Conservation (phyloP, 2,888 invertebrate species). For the Hofmannophila pseudospretella region DNA sequence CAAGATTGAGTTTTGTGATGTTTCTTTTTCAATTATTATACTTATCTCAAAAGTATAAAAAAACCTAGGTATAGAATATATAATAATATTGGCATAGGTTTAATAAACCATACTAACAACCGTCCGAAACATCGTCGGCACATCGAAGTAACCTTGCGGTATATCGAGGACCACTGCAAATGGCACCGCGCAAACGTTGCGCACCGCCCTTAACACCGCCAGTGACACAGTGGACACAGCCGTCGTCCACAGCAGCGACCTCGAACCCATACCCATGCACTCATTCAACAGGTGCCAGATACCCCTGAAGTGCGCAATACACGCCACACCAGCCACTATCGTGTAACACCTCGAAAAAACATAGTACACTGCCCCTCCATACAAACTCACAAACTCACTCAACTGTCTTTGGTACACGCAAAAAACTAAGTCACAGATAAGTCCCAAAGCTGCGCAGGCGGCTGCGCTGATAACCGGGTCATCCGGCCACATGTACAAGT, state of each 20-base stretch:
- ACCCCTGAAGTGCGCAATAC: constrained; percentile 93
- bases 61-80: too few species aligned
- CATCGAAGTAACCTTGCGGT: constrained; percentile 87
- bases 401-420: constrained; percentile 82
- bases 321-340: constrained; percentile 84
- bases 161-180: constrained; percentile 87
- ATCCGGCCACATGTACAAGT: constrained; percentile 82
- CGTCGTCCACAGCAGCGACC: constrained; percentile 80
- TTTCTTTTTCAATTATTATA: too few species aligned
- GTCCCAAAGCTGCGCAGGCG: constrained; percentile 83
- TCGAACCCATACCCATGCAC: constrained; percentile 79
- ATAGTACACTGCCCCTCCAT: constrained; percentile 83
- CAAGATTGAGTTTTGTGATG: too few species aligned
- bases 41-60: too few species aligned
- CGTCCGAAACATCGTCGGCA: constrained; percentile 91
- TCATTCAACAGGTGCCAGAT: constrained; percentile 87
- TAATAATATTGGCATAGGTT: too few species aligned
- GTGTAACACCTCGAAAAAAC: constrained; percentile 86
- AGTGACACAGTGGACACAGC: constrained; percentile 82
- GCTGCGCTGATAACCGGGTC: constrained; percentile 79
- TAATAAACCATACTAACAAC: constrained; percentile 83
- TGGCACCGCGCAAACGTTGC: constrained; percentile 90
- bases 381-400: constrained; percentile 78
- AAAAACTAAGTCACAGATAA: constrained; percentile 83
- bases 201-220: constrained; percentile 81